Evolutionary conservation across 2,888 invertebrate genomes (phyloP).

Genomic region (Pristionchus arcanus): DNA sequence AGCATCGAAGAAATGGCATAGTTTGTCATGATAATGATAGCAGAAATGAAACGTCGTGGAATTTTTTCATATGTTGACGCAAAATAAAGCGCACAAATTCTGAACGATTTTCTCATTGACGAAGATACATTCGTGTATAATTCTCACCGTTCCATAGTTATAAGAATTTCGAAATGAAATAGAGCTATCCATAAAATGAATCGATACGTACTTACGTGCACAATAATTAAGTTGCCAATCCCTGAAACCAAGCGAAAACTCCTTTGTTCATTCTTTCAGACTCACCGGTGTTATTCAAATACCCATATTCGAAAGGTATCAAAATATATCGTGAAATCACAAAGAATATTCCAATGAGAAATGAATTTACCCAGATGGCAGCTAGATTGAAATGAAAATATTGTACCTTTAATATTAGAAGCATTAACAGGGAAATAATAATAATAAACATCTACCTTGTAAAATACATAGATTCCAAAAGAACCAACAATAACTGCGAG

Average conservation of each 20-base stretch:
- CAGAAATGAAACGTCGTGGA: background rate
- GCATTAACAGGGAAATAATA: too few relatives aligned
- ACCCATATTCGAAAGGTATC: conserved; percentile 1
- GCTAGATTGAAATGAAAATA: conserved; percentile 21
- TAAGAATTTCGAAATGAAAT: background rate
- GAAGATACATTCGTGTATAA: too few relatives aligned
- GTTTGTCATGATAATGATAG: background rate
- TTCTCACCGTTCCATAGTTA: background rate
- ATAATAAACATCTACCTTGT: background rate
- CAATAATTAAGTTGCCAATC: background rate
- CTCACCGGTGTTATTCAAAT: background rate
- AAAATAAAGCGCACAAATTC: background rate
- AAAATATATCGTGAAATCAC: background rate
- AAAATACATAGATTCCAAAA: background rate
- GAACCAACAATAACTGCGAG: background rate
- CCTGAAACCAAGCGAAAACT: background rate
- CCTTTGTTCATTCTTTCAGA: background rate
- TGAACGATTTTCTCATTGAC: background rate
- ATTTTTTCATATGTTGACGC: background rate
- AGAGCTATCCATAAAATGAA: background rate
- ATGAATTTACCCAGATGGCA: background rate
- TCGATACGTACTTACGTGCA: background rate
- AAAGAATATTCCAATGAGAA: background rate
- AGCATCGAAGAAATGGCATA: background rate
- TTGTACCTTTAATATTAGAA: background rate